Base-by-base conservation (phyloP, 2,797 vertebrate genomes). In the Linurgus olivaceus region DNA sequence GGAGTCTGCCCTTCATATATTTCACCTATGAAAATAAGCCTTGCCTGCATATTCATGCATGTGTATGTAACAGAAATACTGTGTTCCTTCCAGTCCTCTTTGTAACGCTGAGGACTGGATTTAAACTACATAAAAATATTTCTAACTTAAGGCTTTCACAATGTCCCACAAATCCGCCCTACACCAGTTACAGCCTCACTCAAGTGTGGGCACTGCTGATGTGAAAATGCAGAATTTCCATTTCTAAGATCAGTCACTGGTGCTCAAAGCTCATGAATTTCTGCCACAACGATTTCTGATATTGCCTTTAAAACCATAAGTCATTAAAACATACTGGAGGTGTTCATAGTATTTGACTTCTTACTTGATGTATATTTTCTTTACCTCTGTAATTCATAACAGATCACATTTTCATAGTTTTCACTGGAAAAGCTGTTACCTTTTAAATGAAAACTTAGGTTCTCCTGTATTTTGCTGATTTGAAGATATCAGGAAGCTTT, bases 381-480 rank as follows among this genome's bases (percentile, higher is more conserved):
- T 91, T 79, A 92, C 74, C 55, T 94, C 55, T 82, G 44, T 88
- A 87, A 73, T 82, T 93, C 40, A n/a, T 67, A 86, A 74, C 59
- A 89, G 55, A 76, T 79, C 63, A 57, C 28, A 40, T 89, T 91
- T 92, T 81, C 54, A 29, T 72, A 21, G 35, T 75, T 90, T 86
- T 74, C 77, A 48, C 55, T 85, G 70, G 71, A 70, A 85, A 76
- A 93, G 37, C 45, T 57, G 17, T 63, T 88, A 26, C 8, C 26
- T 86, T 80, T 86, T 93, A 51, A 77, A 3, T 17, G 10, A 83
- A 91, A 76, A 74, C 9, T 37, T 51, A 11, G 7, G 16, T 50
- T 86, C 24, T 70, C 12, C 25, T 44, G 3, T 59, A 31, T 90
- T 87, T 73, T 48, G 5, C 6, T 10, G 5, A 19, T 70, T 45